phyloP scores from a whole-genome alignment of 2,797 vertebrate species.

The Siniperca scherzeri region DNA sequence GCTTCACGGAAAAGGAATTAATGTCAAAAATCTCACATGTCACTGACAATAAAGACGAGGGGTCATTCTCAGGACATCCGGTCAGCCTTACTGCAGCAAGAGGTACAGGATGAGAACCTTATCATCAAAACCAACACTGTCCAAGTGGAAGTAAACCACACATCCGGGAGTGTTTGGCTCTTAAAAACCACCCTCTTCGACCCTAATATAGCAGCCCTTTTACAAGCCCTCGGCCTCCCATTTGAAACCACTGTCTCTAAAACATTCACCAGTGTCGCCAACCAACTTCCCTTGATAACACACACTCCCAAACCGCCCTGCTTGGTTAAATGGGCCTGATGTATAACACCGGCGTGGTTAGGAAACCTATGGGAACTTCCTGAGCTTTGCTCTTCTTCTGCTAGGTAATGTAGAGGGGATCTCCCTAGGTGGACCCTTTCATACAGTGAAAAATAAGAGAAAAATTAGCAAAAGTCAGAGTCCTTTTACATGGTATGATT shows the following conservation, averaged over 20 bases:
- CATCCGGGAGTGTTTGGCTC: conserved; percentile 54
- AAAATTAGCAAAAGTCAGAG: too few species aligned
- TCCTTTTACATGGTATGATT: background rate
- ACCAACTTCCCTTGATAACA: conserved; percentile 46
- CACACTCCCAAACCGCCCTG: conserved; percentile 50
- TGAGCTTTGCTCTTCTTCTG: background rate
- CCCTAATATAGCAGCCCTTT: conserved; percentile 48
- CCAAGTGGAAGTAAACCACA: conserved; percentile 43
- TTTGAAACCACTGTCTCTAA: conserved; percentile 64
- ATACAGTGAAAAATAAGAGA: background rate
- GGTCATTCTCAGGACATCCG: conserved; percentile 23
- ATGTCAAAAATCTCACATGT: background rate
- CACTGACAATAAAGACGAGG: background rate
- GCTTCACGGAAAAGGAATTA: background rate
- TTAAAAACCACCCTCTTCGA: conserved; percentile 69
- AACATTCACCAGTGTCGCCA: conserved; percentile 3
- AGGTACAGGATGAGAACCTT: conserved; percentile 18
- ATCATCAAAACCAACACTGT: conserved; percentile 20
- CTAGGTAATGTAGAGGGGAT: background rate
- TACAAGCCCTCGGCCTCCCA: conserved; percentile 56
- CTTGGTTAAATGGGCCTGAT: conserved; percentile 69
- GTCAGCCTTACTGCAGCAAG: conserved; percentile 8
- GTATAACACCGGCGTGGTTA: background rate
- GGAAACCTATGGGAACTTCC: background rate
- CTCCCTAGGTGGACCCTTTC: background rate